Percentiles rank a stretch among this genome's conserved stretches.
Conservation (phyloP, 2,797 vertebrate genomes). For the Staurois parvus region DNA sequence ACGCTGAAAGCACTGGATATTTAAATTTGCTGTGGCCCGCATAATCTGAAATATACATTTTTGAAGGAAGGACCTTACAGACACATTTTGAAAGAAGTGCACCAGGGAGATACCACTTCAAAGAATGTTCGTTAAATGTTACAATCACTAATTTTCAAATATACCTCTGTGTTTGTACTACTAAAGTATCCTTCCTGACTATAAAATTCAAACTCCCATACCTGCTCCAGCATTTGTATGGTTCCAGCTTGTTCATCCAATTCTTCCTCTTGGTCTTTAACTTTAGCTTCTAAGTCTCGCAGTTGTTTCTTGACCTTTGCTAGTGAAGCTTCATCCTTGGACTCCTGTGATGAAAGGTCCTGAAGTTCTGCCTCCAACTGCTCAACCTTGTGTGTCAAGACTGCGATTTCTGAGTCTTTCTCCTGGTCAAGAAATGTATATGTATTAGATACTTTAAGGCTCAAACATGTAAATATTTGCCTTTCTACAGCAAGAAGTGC, state of each 20-base stretch:
- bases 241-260: conserved; percentile 95
- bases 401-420: conserved; percentile 88
- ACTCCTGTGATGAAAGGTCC: conserved; percentile 95
- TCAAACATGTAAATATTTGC: neutral
- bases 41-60: too few relatives aligned
- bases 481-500: neutral
- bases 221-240: conserved; percentile 98
- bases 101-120: too few relatives aligned
- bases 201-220: conserved; percentile 63
- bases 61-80: too few relatives aligned
- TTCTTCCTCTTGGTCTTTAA: conserved; percentile 97
- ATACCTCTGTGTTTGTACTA: too few relatives aligned
- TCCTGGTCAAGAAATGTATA: conserved; percentile 77
- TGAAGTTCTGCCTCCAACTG: conserved; percentile 91
- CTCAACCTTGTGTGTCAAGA: conserved; percentile 87
- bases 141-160: too few relatives aligned
- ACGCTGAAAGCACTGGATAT: too few relatives aligned
- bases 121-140: too few relatives aligned
- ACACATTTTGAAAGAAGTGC: too few relatives aligned
- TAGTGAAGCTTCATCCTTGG: conserved; percentile 93
- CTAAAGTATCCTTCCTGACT: too few relatives aligned
- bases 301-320: conserved; percentile 95
- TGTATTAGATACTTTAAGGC: neutral
- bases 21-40: too few relatives aligned
- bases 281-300: conserved; percentile 91